Evolutionary conservation across 2,113 vertebrate species (phyloP), one percentile per base, ranked within the genome.

Genomic region (Nymphicus hollandicus): DNA sequence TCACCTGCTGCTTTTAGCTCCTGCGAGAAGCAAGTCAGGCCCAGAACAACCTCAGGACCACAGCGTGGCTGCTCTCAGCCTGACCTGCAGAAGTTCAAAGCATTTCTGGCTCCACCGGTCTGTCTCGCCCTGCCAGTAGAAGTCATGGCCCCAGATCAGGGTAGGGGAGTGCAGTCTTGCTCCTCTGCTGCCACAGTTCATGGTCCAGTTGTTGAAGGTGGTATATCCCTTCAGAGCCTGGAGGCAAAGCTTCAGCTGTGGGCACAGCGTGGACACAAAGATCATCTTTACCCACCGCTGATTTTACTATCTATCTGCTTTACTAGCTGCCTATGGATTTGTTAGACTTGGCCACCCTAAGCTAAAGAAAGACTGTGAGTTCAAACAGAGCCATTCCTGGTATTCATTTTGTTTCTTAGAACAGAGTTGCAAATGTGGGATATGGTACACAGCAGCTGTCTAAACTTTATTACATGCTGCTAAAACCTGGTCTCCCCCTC

Each of bases 121-220:
- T 28, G 3, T 33, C 65, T 74, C 5, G 2, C 41, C 41, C 31
- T 83, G n/a, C 31, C n/a, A 44, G 33, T 13, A 33, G 65, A 43
- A 50, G 18, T 13, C 28, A 29, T 2, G 0, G 17, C 11, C 28
- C 19, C 24, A 7, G 3, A 10, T 3, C 3, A 6, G 31, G 15
- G 39, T 11, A 22, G 23, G 0, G 0, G 33, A 69, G 11, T 19
- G 9, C 27, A 9, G 4, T 31, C 52, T 81, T 56, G 24, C 7
- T 81, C 10, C 61, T 74, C 61, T 53, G 46, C 82, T 90, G 33
- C 47, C 66, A 39, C 25, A 37, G 39, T 11, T 86, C 27, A 6
- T 11, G 10, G 29, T 50, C 61, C 27, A 18, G 39, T 12, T 76
- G 23, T 22, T 73, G 60, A 66, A 63, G 60, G 37, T n/a, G 50